These are phyloP conservation scores for Pterocles orientalis DNA, from an alignment of 2,113 vertebrate species.

Conservation along the genomic window DNA sequence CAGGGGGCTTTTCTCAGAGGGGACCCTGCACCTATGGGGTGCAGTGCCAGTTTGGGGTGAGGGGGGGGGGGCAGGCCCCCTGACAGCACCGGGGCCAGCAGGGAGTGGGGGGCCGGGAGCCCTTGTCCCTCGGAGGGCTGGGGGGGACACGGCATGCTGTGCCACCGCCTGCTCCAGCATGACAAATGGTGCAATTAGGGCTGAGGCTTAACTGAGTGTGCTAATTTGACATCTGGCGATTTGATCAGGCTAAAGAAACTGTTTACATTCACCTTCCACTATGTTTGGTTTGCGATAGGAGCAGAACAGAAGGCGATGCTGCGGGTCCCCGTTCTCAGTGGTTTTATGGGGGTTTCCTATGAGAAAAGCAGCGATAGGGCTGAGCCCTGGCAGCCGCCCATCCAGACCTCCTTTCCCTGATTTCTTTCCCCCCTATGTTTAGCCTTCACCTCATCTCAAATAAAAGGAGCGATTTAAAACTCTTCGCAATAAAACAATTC, in stretches of 20 bases:
- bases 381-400: neutral
- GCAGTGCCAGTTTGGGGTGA: rapidly evolving
- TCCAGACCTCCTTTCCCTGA: neutral
- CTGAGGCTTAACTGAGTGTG: neutral
- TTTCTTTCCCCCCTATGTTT: neutral
- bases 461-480: constrained; percentile 34
- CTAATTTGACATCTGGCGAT: constrained; percentile 59
- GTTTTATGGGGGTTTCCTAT: constrained; percentile 40
- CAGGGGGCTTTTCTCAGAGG: neutral
- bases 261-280: constrained; percentile 43
- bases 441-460: constrained; percentile 28
- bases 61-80: rapidly evolving
- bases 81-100: neutral
- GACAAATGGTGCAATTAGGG: neutral
- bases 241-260: neutral
- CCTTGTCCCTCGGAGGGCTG: neutral
- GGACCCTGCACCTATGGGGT: neutral
- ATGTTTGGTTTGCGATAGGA: constrained; percentile 33
- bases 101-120: rapidly evolving
- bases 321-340: neutral
- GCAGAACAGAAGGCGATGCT: neutral
- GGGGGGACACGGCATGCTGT: neutral
- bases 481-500: constrained; percentile 15
- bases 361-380: neutral
- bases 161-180: neutral